Evolutionary conservation across 2,113 vertebrate species (phyloP).

Genomic region (Tenebrosternarchus preto): DNA sequence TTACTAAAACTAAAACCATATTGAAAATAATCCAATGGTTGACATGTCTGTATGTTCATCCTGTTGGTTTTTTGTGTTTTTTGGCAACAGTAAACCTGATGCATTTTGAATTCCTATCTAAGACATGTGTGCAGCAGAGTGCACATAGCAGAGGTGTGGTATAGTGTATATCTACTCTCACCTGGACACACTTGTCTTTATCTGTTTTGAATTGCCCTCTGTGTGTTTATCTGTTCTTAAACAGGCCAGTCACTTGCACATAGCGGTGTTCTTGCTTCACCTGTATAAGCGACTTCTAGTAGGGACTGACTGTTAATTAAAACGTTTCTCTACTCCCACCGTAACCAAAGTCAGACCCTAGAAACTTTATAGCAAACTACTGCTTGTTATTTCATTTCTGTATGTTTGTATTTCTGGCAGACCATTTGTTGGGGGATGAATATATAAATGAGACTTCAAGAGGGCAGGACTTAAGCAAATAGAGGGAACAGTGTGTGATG

Average conservation of each 20-base stretch:
- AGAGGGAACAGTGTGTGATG: not conserved
- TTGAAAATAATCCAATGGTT: conserved; percentile 16
- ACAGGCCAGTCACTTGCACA: too few species aligned
- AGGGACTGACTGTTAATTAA: conserved; percentile 63
- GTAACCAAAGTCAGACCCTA: conserved; percentile 61
- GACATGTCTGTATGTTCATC: conserved; percentile 10
- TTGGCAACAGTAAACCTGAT: not conserved
- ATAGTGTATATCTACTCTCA: too few species aligned
- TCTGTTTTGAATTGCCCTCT: too few species aligned
- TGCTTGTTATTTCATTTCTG: not conserved
- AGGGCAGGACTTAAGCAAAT: not conserved
- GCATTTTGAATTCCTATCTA: not conserved
- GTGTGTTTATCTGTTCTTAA: too few species aligned
- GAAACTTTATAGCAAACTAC: conserved; percentile 5
- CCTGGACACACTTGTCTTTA: too few species aligned
- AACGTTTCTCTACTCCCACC: conserved; percentile 60
- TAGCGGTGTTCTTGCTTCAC: too few species aligned
- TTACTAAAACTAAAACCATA: conserved; percentile 15
- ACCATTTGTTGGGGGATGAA: not conserved
- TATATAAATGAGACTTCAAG: not conserved
- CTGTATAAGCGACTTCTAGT: too few species aligned
- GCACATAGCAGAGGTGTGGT: too few species aligned
- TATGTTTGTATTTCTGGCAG: conserved; percentile 10
- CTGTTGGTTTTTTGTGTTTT: too few species aligned
- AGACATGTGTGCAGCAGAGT: too few species aligned